Evolutionary conservation across 2,797 vertebrate species (phyloP).

Genomic region (Notamacropus eugenii): DNA sequence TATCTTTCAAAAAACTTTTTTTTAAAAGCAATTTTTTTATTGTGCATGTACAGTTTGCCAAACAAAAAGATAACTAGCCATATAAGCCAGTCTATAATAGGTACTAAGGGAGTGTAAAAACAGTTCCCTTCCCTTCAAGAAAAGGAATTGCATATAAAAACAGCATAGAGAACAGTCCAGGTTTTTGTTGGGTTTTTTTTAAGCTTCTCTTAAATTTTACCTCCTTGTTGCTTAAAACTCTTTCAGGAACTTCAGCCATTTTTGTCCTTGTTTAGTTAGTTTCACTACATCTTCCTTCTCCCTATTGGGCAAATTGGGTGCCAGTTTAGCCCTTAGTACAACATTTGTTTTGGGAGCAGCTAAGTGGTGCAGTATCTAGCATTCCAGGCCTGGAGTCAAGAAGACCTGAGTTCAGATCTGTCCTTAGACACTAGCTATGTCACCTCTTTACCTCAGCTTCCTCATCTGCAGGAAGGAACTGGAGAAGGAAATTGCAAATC

Average conservation of each 20-base stretch:
- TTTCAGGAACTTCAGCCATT: conserved; percentile 12
- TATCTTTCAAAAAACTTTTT: not conserved
- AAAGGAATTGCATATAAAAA: not conserved
- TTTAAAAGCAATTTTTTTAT: not conserved
- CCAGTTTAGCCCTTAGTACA: not conserved
- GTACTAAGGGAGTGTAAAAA: not conserved
- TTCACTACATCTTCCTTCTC: not conserved
- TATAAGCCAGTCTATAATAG: not conserved
- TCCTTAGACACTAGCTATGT: not conserved
- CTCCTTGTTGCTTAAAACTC: not conserved
- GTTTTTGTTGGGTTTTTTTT: not conserved
- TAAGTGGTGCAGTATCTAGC: not conserved
- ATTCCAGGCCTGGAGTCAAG: not conserved
- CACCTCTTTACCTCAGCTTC: not conserved
- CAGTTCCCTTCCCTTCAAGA: not conserved
- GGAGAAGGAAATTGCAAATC: not conserved
- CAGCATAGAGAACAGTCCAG: not conserved
- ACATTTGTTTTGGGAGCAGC: not conserved
- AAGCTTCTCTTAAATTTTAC: not conserved
- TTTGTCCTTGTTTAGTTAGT: not conserved
- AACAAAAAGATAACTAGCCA: not conserved
- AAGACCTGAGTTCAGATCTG: not conserved
- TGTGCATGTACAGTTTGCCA: not conserved
- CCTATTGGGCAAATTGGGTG: not conserved
- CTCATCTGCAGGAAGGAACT: not conserved